Evolutionary conservation across 1,140 invertebrate genomes (phyloP), one percentile per base, ranked within the genome.

Genomic region (Cepaea nemoralis): DNA sequence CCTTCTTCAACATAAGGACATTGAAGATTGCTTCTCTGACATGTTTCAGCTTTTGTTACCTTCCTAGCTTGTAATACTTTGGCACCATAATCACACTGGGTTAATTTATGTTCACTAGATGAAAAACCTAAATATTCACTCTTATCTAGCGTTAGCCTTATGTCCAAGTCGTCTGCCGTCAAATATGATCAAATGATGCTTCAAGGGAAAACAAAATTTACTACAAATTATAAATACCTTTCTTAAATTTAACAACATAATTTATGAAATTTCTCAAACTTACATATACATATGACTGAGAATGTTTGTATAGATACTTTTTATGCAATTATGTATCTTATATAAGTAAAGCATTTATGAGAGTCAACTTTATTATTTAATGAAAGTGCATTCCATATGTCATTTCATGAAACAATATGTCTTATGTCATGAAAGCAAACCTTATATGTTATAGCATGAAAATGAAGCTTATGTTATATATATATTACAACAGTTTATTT

Each of bases 131-230:
- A 19, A 70, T 70, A 70, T 39, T 24, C 24, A 35, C 24, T 24
- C 8, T 40, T 70, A 42, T 1, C 24, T 70, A 33, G 40, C 35
- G n/a, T 70, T 70, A 40, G 69, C 35, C 35, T 37, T 70, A 70
- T 40, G 69, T 70, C 69, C 69, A 70, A 40, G 69, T 70, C 69
- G 69, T 70, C 69, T 22, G 27, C 59, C 19, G 69, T 70, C 69
- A 70, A 8, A 22, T n/a, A 70, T 70, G 69, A 70, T 42, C 69
- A 70, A 40, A 70, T 70, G 69, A 70, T 70, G 69, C 69, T 70
- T 39, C 1, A n/a, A 27, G 63, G 37, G 16, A 69, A 55, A 55
- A 14, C 22, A 55, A 14, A 55, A 55, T 55, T 22, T 45, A 19
- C 19, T n/a, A n/a, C n/a, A n/a, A 3, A 14, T 55, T 3, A 55